Base-by-base conservation (phyloP, 2,113 vertebrate genomes). In the Sinocyclocheilus rhinocerous region DNA sequence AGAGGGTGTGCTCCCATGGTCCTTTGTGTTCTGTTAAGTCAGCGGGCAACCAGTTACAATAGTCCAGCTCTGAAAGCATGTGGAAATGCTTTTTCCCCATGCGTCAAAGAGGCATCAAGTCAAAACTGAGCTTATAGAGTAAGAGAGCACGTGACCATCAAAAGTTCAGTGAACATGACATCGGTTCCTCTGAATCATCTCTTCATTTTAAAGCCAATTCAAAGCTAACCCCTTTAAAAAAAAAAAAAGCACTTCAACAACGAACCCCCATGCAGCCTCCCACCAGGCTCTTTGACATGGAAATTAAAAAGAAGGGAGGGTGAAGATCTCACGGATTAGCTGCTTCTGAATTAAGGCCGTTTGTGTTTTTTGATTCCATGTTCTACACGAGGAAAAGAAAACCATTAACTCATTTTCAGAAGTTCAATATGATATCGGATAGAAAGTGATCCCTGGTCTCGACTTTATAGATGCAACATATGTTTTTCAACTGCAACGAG, bases 241-340 rank as follows among this genome's bases (percentile, higher is more conserved):
- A 42, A 42, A 45, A 90, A 70, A 81, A 85, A 65, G 78, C 63
- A 42, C 81, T 81, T 88, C 85, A 90, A 85, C 57, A 78, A 57
- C 85, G 36, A 76, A 61, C 87, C 77, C 59, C 80, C 80, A 82
- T 79, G 76, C 87, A 80, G 75, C 52, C 72, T 29, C 29, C 42
- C 26, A 87, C 76, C 9, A 81, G 76, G 45, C 72, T 87, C 87
- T 85, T 90, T 88, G 52, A 87, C 78, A 90, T 90, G 89, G 67
- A 85, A 90, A 90, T 88, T 69, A 36, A 83, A 88, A 86, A 73
- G 42, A 72, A 33, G 84, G 69, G 75, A 81, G 85, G 84, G 48
- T 29, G 16, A 59, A 48, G 63, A 16, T 57, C 52, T 10, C 72
- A 61, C 59, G 24, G 24, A 26, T 52, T 29, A 81, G 72, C 87